Conservation (phyloP, 1,140 invertebrate genomes). For the Drosophila sp. region DNA sequence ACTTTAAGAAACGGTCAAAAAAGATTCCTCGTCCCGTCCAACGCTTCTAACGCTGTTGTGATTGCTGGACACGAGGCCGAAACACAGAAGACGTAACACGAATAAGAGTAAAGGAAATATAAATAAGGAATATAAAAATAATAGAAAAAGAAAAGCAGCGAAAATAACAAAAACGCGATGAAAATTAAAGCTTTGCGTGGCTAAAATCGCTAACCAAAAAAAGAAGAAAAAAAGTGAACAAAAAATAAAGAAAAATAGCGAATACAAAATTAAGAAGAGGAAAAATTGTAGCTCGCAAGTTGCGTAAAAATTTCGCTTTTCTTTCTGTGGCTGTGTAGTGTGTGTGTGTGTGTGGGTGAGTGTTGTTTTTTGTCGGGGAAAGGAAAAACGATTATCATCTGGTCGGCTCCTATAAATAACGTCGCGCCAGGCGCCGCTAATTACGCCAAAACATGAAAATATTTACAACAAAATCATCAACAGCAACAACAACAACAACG, state of each 20-base stretch:
- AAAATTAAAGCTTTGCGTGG: conserved; percentile 83
- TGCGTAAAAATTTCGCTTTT: conserved; percentile 45
- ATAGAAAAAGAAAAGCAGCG: conserved; percentile 41
- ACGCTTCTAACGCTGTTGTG: conserved; percentile 37
- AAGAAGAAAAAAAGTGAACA: conserved; percentile 43
- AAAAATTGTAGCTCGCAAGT: conserved; percentile 33
- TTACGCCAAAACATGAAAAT: conserved; percentile 81
- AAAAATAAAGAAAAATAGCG: conserved; percentile 25
- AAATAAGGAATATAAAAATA: too few relatives aligned
- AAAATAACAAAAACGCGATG: conserved; percentile 67
- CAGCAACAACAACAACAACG: conserved; percentile 35
- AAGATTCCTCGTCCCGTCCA: conserved; percentile 6
- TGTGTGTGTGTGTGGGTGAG: conserved; percentile 4
- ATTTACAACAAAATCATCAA: conserved; percentile 63
- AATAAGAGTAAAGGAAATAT: not conserved
- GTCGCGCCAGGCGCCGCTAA: conserved; percentile 66
- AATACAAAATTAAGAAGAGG: conserved; percentile 11
- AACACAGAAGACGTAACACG: conserved; percentile 45
- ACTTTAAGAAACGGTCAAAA: conserved; percentile 6
- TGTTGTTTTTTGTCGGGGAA: conserved; percentile 5
- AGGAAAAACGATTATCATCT: conserved; percentile 77
- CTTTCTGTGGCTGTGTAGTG: not conserved
- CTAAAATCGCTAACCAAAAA: conserved; percentile 64
- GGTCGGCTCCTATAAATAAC: conserved; percentile 69
- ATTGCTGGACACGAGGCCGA: conserved; percentile 56